These are phyloP conservation scores for Lepidurus couesii DNA, from an alignment of 1,140 invertebrate genomes.

Conservation along the genomic window DNA sequence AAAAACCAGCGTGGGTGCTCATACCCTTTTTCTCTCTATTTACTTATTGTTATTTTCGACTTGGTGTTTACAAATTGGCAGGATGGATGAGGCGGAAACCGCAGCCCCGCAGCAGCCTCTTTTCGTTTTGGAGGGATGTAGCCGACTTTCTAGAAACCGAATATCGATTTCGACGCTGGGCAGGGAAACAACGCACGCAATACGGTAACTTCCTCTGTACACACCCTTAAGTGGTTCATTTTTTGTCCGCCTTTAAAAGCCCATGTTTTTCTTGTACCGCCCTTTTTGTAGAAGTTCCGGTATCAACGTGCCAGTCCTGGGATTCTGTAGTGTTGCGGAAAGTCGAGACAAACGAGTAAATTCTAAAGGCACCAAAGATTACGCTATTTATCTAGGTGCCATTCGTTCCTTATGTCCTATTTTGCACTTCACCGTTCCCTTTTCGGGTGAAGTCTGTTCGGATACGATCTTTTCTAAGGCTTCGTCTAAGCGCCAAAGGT, in stretches of 20 bases:
- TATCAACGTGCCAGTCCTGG: background rate
- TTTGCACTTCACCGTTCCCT: constrained; percentile 34
- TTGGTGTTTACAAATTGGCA: constrained; percentile 2
- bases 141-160: background rate
- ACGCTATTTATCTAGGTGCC: constrained; percentile 31
- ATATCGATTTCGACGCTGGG: constrained; percentile 13
- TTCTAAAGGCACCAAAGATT: background rate
- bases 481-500: background rate
- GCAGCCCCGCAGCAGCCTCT: background rate
- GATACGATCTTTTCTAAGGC: constrained; percentile 28
- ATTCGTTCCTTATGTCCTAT: constrained; percentile 33
- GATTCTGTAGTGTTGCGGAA: background rate
- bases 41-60: background rate
- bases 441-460: constrained; percentile 33
- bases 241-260: background rate
- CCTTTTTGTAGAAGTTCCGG: background rate
- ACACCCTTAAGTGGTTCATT: background rate
- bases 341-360: background rate
- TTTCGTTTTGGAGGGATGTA: background rate
- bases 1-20: background rate
- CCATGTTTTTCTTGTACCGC: background rate
- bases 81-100: background rate
- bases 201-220: background rate
- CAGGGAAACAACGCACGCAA: background rate
- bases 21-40: background rate